Evolutionary conservation across 2,113 vertebrate species (phyloP), one percentile per base, ranked within the genome.

Genomic region (Lophotis ruficrista): DNA sequence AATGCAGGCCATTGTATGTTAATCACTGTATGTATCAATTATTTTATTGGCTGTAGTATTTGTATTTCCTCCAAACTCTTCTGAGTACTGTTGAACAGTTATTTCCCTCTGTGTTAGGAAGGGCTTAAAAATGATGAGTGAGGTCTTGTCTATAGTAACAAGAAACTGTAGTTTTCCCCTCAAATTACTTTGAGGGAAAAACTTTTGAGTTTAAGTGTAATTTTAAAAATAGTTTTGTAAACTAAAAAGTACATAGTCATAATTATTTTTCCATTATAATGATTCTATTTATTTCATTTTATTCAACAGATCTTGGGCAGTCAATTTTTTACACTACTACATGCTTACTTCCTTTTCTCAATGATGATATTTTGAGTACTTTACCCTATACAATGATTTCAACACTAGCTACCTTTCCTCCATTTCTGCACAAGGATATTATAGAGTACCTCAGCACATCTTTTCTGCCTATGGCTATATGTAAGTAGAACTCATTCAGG

Each of bases 361-460:
- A 92, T 97, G 99, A 99, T 94, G 99, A 99, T 98, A 99, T 99
- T 98, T 99, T 99, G 98, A 99, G 99, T 98, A 99, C 99, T 98
- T 99, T 99, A 97, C 99, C 99, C 93, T 99, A 99, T 97, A 99
- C 99, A 96, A 99, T 99, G 99, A 99, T 99, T 97, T 99, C 99
- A 97, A 99, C 99, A 81, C 98, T 99, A 99, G 99, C 99, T 97
- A 99, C 99, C 83, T 99, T 99, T 90, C 99, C 99, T 98, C 99
- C 99, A 56, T 99, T 99, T 98, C 99, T 99, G 91, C 99, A 99
- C 98, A 99, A 99, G 98, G 99, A 99, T 98, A 99, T 99, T 97
- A 99, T 99, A 94, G 99, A 99, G 94, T 99, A 99, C 98, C 98
- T 99, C 97, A 99, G 99, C 98, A 99, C 99, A 60, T 99, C 99